These are phyloP conservation scores for Prinia subflava DNA, from an alignment of 2,113 vertebrate genomes.

Conservation along the genomic window DNA sequence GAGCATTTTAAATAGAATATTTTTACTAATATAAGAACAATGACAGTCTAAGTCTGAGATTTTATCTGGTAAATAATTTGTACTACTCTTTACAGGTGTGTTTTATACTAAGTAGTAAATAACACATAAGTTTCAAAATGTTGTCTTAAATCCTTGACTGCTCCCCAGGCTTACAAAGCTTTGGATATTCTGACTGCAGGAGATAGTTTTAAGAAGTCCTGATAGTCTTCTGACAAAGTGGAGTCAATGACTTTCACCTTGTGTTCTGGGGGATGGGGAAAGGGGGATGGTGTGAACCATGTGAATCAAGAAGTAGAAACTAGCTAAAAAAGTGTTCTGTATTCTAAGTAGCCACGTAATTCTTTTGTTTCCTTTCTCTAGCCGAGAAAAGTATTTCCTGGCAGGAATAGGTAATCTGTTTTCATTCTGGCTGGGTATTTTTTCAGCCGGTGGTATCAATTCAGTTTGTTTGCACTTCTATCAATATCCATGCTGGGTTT, in stretches of 20 bases:
- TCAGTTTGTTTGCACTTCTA: neutral
- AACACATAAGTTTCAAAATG: neutral
- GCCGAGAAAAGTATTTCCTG: neutral
- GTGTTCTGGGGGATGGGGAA: neutral
- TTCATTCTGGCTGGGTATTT: neutral
- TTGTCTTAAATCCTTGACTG: neutral
- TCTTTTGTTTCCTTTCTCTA: neutral
- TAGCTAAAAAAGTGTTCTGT: neutral
- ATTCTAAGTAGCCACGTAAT: neutral
- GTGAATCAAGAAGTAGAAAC: neutral
- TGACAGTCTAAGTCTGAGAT: neutral
- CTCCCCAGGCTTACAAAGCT: neutral
- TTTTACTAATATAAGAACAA: neutral
- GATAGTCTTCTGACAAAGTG: neutral
- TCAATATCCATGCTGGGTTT: neutral
- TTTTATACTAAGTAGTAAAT: neutral
- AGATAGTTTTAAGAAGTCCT: neutral
- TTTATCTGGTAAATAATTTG: neutral
- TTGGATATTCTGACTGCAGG: neutral
- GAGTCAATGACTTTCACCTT: neutral
- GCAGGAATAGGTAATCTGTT: neutral
- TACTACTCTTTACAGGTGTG: neutral
- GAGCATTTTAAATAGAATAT: neutral
- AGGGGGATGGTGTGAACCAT: neutral
- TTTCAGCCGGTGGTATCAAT: neutral